phyloP scores from a whole-genome alignment of 2,113 vertebrate species.

The Patagioenas fasciata region DNA sequence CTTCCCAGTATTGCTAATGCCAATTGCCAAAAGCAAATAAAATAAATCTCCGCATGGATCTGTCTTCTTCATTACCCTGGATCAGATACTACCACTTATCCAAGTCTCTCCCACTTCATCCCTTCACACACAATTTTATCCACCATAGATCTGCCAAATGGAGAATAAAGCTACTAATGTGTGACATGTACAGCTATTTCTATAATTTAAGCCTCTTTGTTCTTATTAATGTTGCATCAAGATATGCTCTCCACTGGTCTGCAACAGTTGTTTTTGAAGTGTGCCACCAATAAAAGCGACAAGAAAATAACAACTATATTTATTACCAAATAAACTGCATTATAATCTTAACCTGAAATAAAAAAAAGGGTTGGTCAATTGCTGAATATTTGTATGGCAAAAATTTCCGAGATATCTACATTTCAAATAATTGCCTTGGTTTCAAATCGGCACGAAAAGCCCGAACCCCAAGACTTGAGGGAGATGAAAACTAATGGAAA shows the following conservation, averaged over 20 bases:
- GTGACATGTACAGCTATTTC: constrained; percentile 48
- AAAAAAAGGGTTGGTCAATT: not conserved
- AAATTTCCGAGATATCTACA: not conserved
- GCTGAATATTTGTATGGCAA: not conserved
- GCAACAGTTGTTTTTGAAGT: not conserved
- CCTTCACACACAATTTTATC: constrained; percentile 55
- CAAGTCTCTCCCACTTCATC: constrained; percentile 4
- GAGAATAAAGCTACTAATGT: constrained; percentile 67
- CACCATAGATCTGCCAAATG: constrained; percentile 53
- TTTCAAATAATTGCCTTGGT: not conserved
- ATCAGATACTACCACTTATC: constrained; percentile 28
- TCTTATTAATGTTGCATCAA: constrained; percentile 67
- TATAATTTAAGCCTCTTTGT: constrained; percentile 54
- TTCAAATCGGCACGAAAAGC: not conserved
- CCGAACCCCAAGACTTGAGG: not conserved
- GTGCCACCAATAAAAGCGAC: not conserved
- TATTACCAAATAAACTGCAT: not conserved
- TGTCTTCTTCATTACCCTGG: constrained; percentile 16
- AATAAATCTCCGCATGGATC: not conserved
- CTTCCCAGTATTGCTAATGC: not conserved
- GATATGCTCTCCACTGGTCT: not conserved
- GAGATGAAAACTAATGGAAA: not conserved
- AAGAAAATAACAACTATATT: not conserved
- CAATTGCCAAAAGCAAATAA: constrained; percentile 55
- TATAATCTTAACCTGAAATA: not conserved